phyloP scores from a whole-genome alignment of 2,888 invertebrate genomes.

The Beris chalybata region DNA sequence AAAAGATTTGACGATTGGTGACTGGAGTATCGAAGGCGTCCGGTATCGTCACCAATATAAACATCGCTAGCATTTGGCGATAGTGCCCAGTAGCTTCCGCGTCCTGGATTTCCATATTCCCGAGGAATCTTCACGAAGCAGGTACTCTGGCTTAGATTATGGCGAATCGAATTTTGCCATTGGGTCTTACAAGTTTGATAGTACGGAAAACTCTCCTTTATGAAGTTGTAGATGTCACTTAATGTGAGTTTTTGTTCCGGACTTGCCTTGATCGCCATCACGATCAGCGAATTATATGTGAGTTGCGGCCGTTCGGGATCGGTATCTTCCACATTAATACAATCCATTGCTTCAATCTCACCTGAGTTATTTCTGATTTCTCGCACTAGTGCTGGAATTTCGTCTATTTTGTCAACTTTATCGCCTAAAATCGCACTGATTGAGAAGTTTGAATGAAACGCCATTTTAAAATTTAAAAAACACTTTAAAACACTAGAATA shows the following conservation, averaged over 20 bases:
- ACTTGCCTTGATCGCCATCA: conserved; percentile 94
- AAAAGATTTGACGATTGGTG: not conserved
- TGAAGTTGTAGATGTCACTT: conserved; percentile 94
- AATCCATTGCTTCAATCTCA: no score
- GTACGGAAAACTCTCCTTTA: conserved; percentile 94
- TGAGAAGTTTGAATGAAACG: conserved; percentile 66
- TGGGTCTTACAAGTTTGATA: conserved; percentile 94
- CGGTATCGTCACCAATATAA: conserved; percentile 92
- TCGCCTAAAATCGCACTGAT: conserved; percentile 74
- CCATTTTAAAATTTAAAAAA: conserved; percentile 2
- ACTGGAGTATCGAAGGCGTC: conserved; percentile 81
- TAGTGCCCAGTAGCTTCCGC: conserved; percentile 98
- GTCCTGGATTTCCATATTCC: conserved; percentile 95
- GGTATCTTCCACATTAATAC: not conserved
- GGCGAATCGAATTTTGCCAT: conserved; percentile 96
- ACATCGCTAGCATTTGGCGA: conserved; percentile 93
- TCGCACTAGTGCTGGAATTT: conserved; percentile 46
- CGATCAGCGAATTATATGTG: conserved; percentile 94
- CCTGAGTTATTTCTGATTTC: no score
- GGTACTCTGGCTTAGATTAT: conserved; percentile 91
- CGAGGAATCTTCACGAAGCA: conserved; percentile 93
- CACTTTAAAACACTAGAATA: not conserved
- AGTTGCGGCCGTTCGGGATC: conserved; percentile 67
- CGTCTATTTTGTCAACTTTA: conserved; percentile 52
- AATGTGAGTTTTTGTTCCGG: conserved; percentile 85